Evolutionary conservation across 2,888 invertebrate species (phyloP).

Genomic region (Willowsia nigromaculata): DNA sequence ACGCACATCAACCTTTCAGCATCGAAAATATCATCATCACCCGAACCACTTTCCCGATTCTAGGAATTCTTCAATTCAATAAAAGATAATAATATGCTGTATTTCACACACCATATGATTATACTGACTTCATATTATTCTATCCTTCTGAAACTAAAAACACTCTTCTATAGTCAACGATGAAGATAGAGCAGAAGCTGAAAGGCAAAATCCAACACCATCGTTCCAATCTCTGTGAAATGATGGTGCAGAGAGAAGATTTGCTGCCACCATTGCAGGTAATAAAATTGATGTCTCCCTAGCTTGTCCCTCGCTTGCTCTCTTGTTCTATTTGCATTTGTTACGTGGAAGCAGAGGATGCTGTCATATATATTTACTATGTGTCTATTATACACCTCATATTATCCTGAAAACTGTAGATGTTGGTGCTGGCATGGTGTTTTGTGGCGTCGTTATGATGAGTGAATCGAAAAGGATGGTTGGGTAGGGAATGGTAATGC

Average conservation of each 20-base stretch:
- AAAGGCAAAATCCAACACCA: background rate
- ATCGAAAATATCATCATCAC: background rate
- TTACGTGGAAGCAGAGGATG: background rate
- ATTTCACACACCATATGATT: background rate
- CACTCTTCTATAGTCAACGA: background rate
- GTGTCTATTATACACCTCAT: background rate
- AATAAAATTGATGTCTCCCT: slow-evolving; percentile 67
- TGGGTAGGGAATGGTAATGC: slow-evolving; percentile 31
- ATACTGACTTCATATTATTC: background rate
- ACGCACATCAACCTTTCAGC: background rate
- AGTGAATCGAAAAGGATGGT: slow-evolving; percentile 32
- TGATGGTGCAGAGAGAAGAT: slow-evolving; percentile 20
- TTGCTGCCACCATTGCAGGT: slow-evolving; percentile 38
- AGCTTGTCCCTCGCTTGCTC: background rate
- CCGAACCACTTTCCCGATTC: background rate
- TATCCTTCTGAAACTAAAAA: no score
- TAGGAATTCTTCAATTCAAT: background rate
- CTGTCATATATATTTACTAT: background rate
- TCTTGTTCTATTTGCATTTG: background rate
- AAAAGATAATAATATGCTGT: background rate
- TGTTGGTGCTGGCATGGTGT: background rate
- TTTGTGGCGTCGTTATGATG: background rate
- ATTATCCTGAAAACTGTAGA: background rate
- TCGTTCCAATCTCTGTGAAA: background rate
- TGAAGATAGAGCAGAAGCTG: background rate